Evolutionary conservation across 2,797 vertebrate species (phyloP).

Genomic region (Rachycentron canadum): DNA sequence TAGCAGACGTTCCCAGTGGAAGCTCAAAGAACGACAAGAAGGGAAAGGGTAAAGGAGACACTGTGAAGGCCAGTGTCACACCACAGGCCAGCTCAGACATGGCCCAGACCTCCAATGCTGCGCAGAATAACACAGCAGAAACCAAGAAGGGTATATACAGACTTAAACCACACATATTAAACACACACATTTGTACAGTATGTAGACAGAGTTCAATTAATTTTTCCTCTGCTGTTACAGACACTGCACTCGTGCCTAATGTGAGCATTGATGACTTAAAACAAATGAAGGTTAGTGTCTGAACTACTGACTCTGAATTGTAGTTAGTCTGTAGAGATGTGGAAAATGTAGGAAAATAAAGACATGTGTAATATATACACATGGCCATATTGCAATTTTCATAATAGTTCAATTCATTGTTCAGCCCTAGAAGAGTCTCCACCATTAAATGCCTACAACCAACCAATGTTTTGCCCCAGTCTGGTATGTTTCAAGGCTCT

Average conservation of each 20-base stretch:
- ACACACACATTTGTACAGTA: background rate
- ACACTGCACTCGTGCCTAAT: constrained; percentile 89
- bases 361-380: background rate
- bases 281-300: constrained; percentile 93
- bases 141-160: constrained; percentile 89
- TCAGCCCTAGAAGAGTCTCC: background rate
- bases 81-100: constrained; percentile 95
- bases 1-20: constrained; percentile 97
- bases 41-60: constrained; percentile 91
- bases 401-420: too few species aligned
- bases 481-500: background rate
- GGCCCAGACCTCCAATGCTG: constrained; percentile 86
- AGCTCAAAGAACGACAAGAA: constrained; percentile 96
- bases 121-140: constrained; percentile 88
- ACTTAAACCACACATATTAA: background rate
- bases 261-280: constrained; percentile 98
- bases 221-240: constrained; percentile 76
- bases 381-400: too few species aligned
- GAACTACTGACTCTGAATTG: background rate
- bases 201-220: background rate
- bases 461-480: background rate
- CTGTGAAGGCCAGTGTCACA: constrained; percentile 91
- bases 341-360: background rate
- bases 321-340: background rate
- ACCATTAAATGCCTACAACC: background rate